These are phyloP conservation scores for Tauraco hartlaubi DNA, from an alignment of 2,797 vertebrate species.

Conservation along the genomic window DNA sequence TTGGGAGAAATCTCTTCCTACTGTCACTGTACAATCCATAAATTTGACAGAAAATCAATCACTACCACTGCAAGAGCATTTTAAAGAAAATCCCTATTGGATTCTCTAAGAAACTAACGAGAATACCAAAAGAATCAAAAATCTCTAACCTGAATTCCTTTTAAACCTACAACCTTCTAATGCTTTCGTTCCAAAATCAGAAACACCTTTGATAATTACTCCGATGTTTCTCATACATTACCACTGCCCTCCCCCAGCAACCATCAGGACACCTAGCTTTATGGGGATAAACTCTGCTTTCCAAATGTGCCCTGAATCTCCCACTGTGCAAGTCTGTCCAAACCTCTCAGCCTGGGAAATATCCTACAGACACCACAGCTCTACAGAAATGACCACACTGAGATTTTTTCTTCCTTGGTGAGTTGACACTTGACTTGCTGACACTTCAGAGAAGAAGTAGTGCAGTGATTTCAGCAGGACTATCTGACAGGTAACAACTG, in stretches of 20 bases:
- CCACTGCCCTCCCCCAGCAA: neutral
- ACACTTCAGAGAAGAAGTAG: neutral
- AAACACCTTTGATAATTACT: neutral
- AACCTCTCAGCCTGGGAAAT: neutral
- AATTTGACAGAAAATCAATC: conserved; percentile 63
- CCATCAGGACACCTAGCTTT: neutral
- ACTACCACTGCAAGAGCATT: conserved; percentile 18
- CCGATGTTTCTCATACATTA: neutral
- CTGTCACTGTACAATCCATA: conserved; percentile 40
- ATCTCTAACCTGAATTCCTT: neutral
- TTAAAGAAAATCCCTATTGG: conserved; percentile 38
- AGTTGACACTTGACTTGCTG: neutral
- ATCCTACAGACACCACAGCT: neutral
- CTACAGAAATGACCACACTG: neutral
- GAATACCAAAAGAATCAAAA: neutral
- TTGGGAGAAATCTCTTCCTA: conserved; percentile 31
- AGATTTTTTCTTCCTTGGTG: neutral
- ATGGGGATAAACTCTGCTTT: neutral
- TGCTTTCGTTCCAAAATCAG: neutral
- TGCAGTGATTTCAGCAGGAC: neutral
- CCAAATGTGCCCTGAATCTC: neutral
- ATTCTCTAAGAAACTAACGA: neutral
- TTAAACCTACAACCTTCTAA: neutral
- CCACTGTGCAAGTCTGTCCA: neutral
- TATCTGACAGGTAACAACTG: neutral